phyloP scores from a whole-genome alignment of 1,140 invertebrate species.

The Drosophila melanogaster region Release_6_plus_ISO1_MT NT_033779.5:9169501-9170000 shows the following conservation, averaged over 20 bases:
- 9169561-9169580: constrained; percentile 19
- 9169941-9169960: constrained; percentile 53
- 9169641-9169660: not conserved
- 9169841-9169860: constrained; percentile 72
- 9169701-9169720: constrained; percentile 48
- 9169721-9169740: constrained; percentile 40
- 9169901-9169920: constrained; percentile 1
- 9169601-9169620: constrained; percentile 49
- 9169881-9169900: not conserved
- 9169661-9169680: constrained; percentile 66
- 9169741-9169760: not conserved
- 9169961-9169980: constrained; percentile 63
- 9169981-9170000: constrained; percentile 59
- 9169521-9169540: constrained; percentile 25
- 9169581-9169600: constrained; percentile 55
- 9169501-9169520: constrained; percentile 3
- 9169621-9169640: constrained; percentile 52
- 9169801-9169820: constrained; percentile 55
- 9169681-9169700: constrained; percentile 71
- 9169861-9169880: constrained; percentile 33
- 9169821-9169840: constrained; percentile 45
- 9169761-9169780: constrained; percentile 65
- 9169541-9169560: constrained; percentile 10
- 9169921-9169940: too few relatives aligned
- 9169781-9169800: constrained; percentile 67